Conservation (phyloP, 2,888 invertebrate species). For the Acanthosepion esculentum region DNA sequence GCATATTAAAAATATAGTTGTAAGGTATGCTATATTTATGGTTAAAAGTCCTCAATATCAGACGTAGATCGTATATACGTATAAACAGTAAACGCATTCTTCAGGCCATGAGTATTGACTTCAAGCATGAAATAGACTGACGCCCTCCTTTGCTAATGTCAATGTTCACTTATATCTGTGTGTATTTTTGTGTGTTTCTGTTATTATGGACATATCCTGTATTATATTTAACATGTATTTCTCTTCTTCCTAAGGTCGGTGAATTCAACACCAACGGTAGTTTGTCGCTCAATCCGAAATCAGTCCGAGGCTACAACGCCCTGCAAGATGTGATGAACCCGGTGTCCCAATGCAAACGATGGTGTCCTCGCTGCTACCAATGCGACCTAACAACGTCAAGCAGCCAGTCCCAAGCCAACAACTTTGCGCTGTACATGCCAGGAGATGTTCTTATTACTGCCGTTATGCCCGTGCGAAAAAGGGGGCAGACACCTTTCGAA, state of each 20-base stretch:
- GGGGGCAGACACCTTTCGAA: slow-evolving; percentile 51
- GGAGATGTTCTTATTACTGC: slow-evolving; percentile 64
- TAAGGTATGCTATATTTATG: no score
- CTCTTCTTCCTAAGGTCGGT: background rate
- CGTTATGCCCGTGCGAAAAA: slow-evolving; percentile 59
- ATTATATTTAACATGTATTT: background rate
- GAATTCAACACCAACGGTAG: slow-evolving; percentile 24
- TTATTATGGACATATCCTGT: background rate
- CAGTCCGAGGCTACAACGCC: slow-evolving; percentile 34
- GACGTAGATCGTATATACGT: no score
- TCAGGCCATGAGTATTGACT: no score
- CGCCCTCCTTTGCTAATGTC: background rate
- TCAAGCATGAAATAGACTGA: no score
- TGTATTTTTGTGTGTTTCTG: background rate
- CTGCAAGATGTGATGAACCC: background rate
- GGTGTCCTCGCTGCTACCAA: slow-evolving; percentile 61
- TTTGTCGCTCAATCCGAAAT: slow-evolving; percentile 34
- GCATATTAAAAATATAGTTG: no score
- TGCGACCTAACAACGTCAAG: slow-evolving; percentile 49
- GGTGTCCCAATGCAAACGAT: slow-evolving; percentile 55
- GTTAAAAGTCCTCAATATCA: no score
- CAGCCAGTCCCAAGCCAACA: background rate
- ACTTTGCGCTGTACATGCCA: slow-evolving; percentile 52
- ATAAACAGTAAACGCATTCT: no score
- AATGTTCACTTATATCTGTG: background rate